phyloP scores from a whole-genome alignment of 1,140 invertebrate genomes.

The Popillia japonica region DNA sequence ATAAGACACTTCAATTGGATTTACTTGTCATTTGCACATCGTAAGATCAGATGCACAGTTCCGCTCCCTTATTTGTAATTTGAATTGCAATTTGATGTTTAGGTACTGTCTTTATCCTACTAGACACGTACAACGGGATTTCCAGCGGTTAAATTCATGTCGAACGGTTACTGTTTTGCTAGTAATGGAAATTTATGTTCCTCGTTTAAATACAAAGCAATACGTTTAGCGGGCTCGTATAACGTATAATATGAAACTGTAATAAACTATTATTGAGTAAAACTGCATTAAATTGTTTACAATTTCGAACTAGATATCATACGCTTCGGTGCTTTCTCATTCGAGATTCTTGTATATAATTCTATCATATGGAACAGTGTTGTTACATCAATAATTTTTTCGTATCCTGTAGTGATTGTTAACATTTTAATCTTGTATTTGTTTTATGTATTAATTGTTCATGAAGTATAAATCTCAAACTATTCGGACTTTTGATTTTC shows the following conservation, averaged over 20 bases:
- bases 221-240: not conserved
- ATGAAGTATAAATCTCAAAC: too few species aligned
- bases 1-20: not conserved
- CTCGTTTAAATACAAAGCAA: not conserved
- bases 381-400: too few species aligned
- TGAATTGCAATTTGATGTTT: not conserved
- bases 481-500: too few species aligned
- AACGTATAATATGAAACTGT: not conserved
- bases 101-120: not conserved
- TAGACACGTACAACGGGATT: not conserved
- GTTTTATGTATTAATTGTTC: too few species aligned
- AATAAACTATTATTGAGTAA: conserved; percentile 1
- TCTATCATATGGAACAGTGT: too few species aligned
- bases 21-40: not conserved
- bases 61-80: not conserved
- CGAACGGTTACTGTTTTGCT: conserved; percentile 9
- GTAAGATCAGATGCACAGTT: not conserved
- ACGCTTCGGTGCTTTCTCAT: not conserved
- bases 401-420: too few species aligned
- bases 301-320: not conserved
- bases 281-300: not conserved
- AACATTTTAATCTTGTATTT: too few species aligned
- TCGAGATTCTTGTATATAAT: too few species aligned
- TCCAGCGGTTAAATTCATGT: not conserved
- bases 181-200: conserved; percentile 20